Conservation (phyloP, 2,113 vertebrate genomes). For the Cyanistes caeruleus region DNA sequence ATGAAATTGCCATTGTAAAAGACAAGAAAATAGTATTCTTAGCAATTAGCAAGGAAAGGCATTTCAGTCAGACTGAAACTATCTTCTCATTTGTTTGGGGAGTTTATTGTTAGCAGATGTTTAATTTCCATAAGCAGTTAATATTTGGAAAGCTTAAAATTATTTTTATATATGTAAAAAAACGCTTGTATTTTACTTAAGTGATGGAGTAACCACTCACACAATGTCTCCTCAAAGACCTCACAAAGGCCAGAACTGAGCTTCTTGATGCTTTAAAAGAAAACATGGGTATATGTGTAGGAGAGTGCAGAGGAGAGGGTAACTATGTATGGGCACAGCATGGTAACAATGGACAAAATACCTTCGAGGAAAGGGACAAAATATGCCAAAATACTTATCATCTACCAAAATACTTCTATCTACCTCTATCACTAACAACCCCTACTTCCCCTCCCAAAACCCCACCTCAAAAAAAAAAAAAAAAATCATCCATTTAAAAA, state of each 20-base stretch:
- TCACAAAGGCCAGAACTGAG: not conserved
- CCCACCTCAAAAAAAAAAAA: not conserved
- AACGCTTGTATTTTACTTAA: not conserved
- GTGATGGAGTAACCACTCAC: not conserved
- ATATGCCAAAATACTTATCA: not conserved
- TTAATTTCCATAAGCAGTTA: conserved; percentile 18
- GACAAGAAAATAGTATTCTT: not conserved
- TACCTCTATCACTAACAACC: not conserved
- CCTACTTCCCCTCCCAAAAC: not conserved
- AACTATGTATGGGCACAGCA: not conserved
- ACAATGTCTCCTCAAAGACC: not conserved
- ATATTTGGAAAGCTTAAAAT: conserved; percentile 33
- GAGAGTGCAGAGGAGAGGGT: not conserved
- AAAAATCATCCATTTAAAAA: not conserved
- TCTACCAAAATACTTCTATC: not conserved
- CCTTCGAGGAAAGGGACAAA: not conserved
- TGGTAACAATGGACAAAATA: not conserved
- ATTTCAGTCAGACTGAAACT: conserved; percentile 11
- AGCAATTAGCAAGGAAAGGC: conserved; percentile 6
- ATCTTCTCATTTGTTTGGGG: not conserved
- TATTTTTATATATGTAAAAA: not conserved
- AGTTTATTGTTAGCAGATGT: conserved; percentile 40
- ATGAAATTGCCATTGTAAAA: not conserved
- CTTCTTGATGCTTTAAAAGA: not conserved
- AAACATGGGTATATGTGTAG: not conserved